Base-by-base conservation (phyloP, 2,888 invertebrate genomes). In the Bimastos eiseni region DNA sequence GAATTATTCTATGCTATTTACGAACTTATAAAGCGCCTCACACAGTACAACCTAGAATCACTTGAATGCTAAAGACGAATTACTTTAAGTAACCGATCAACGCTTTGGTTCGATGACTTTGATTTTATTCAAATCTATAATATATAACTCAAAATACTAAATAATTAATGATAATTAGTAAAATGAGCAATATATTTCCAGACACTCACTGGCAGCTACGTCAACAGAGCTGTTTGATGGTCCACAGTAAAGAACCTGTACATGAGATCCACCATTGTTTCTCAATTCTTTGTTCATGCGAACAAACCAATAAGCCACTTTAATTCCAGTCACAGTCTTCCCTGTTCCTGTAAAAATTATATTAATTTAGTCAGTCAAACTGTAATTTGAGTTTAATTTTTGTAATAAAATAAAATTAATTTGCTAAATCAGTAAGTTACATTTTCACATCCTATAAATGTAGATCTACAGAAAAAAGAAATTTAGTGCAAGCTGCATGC, bases 161-260 rank as follows among this genome's bases (percentile, higher is more conserved):
- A 24, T 49, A 49, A 49, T 49, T n/a, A n/a, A n/a, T n/a, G n/a
- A n/a, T n/a, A n/a, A n/a, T n/a, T n/a, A n/a, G n/a, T n/a, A n/a
- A n/a, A n/a, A n/a, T n/a, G n/a, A n/a, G 15, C 15, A 41, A 41
- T 41, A 41, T 84, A 36, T 86, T 34, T 33, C 21, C 34, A 2
- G 8, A 37, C 30, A 90, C 90, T 92, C 91, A 95, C 95, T 93
- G 90, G 93, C 93, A 33, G 94, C 92, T 11, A 94, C 93, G 93
- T 95, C 94, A 8, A 94, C 92, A 83, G 93, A 92, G 44, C 93
- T 92, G 90, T 94, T 94, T 44, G 93, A 93, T 24, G 94, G 94
- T 17, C 93, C 94, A 93, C 95, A 95, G 49, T 94, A 92, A 84
- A 95, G 90, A 30, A 95, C 93, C 90, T 94, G 94, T 88, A 90